Evolutionary conservation across 2,888 invertebrate species (phyloP).

Genomic region (Pachydiplax longipennis): DNA sequence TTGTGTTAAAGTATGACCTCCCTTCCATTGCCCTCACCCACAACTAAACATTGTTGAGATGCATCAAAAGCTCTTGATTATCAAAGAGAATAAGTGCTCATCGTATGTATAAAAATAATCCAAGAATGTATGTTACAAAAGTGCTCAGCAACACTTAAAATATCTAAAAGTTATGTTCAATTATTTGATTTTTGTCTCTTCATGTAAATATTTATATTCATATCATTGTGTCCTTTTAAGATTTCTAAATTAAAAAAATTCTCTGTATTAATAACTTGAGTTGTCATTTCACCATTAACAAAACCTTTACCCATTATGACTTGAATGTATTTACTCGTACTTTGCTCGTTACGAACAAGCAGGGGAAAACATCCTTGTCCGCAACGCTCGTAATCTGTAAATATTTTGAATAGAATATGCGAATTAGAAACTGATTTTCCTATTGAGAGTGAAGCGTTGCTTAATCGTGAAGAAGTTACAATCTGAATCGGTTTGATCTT

Average conservation of each 20-base stretch:
- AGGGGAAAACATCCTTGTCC: too few relatives aligned
- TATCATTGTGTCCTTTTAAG: slow-evolving; percentile 68
- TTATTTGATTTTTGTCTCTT: slow-evolving; percentile 63
- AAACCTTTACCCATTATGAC: too few relatives aligned
- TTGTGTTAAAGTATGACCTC: slow-evolving; percentile 56
- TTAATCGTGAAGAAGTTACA: too few relatives aligned
- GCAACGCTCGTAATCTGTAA: too few relatives aligned
- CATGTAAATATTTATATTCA: slow-evolving; percentile 70
- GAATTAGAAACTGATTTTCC: too few relatives aligned
- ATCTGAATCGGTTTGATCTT: too few relatives aligned
- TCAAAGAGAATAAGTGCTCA: slow-evolving; percentile 48
- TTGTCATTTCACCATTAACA: background rate
- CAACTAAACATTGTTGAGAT: slow-evolving; percentile 56
- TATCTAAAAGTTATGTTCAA: slow-evolving; percentile 53
- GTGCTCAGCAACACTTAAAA: slow-evolving; percentile 49
- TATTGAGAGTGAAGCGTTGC: too few relatives aligned
- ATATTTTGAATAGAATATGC: too few relatives aligned
- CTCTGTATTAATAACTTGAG: slow-evolving; percentile 50
- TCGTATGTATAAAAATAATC: slow-evolving; percentile 51
- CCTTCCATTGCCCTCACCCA: slow-evolving; percentile 62
- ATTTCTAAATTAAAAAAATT: slow-evolving; percentile 52
- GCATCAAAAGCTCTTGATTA: slow-evolving; percentile 48
- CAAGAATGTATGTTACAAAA: slow-evolving; percentile 52
- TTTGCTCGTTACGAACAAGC: too few relatives aligned
- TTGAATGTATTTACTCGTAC: too few relatives aligned